Evolutionary conservation across 2,888 invertebrate genomes (phyloP).

Genomic region (Campaea margaritaria): DNA sequence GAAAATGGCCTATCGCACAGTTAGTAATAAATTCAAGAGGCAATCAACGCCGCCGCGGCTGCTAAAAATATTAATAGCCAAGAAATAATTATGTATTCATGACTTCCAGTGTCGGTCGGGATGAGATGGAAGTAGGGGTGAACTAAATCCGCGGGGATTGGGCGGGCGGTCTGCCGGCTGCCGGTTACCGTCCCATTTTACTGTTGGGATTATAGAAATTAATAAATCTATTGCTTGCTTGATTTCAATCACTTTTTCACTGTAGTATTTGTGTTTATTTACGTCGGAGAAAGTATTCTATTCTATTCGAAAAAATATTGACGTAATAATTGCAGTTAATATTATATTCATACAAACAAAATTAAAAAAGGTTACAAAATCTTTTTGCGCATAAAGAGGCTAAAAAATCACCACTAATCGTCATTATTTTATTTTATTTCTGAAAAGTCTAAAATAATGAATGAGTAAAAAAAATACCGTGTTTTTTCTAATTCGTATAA

Average conservation of each 20-base stretch:
- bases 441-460: no score
- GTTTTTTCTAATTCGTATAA: neutral
- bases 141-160: constrained; percentile 67
- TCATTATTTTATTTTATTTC: no score
- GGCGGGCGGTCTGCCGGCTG: constrained; percentile 43
- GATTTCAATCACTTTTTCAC: neutral
- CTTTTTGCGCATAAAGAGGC: no score
- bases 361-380: no score
- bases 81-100: constrained; percentile 84
- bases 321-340: no score
- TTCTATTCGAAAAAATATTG: no score
- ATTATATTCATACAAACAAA: no score
- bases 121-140: constrained; percentile 47
- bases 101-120: constrained; percentile 63
- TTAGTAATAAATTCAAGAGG: constrained; percentile 85
- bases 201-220: constrained; percentile 45
- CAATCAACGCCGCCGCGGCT: constrained; percentile 82
- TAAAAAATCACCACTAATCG: no score
- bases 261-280: neutral
- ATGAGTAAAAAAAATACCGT: neutral
- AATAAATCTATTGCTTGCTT: constrained; percentile 34
- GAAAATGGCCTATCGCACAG: constrained; percentile 80
- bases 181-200: constrained; percentile 40
- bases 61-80: constrained; percentile 84
- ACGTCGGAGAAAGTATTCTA: neutral